Evolutionary conservation across 2,888 invertebrate genomes (phyloP).

Genomic region (Drosophila setosimentum): DNA sequence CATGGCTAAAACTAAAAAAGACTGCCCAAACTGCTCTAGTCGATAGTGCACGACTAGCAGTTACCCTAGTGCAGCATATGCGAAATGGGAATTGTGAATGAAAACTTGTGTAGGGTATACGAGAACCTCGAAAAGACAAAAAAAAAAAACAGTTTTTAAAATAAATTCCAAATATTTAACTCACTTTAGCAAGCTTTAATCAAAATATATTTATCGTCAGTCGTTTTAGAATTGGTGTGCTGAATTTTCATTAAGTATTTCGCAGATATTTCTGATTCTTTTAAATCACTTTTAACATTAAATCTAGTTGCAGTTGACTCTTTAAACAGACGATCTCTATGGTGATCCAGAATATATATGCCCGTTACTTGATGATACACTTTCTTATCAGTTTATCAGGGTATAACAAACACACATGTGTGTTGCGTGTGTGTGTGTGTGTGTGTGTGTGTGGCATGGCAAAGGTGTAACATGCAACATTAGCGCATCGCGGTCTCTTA

Average conservation of each 20-base stretch:
- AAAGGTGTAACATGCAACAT: conserved; percentile 67
- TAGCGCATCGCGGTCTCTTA: conserved; percentile 73
- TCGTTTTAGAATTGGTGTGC: background rate
- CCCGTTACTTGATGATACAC: background rate
- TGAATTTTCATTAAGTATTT: background rate
- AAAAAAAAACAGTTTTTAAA: too few species aligned
- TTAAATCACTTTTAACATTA: background rate
- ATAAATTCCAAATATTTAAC: background rate
- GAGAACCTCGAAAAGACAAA: too few species aligned
- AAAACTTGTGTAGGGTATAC: background rate
- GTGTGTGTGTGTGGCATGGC: background rate
- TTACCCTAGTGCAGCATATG: background rate
- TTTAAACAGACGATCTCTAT: background rate
- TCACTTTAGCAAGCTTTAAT: background rate
- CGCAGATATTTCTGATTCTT: background rate
- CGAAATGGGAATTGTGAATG: background rate
- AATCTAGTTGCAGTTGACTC: too few species aligned
- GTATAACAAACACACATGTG: conserved; percentile 1
- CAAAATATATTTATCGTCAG: background rate
- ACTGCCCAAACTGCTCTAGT: background rate
- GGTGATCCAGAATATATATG: background rate
- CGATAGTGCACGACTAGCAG: background rate
- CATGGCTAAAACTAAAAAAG: conserved; percentile 46
- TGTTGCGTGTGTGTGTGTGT: conserved; percentile 12
- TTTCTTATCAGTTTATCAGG: background rate